Percentiles rank a stretch among this genome's conserved stretches.
Evolutionary conservation across 2,113 vertebrate species (phyloP).

Genomic region (Siphamia tubifer): DNA sequence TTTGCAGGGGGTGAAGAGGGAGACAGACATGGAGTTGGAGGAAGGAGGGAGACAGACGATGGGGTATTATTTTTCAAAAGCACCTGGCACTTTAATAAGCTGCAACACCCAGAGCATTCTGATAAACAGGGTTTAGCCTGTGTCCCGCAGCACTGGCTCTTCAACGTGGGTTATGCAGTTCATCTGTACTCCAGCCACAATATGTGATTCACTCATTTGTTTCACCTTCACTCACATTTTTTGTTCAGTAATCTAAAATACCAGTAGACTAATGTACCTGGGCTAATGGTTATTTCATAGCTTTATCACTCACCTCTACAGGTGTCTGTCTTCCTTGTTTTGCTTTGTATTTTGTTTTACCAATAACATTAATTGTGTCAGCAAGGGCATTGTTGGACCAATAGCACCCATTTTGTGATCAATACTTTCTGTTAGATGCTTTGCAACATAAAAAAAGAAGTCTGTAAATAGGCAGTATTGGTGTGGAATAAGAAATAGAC

Average conservation of each 20-base stretch:
- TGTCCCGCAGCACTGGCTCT: constrained; percentile 41
- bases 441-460: not conserved
- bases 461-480: not conserved
- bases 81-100: constrained; percentile 71
- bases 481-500: not conserved
- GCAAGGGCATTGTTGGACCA: constrained; percentile 18
- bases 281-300: constrained; percentile 35
- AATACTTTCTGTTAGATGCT: constrained; percentile 19
- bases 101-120: constrained; percentile 66
- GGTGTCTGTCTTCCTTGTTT: not conserved
- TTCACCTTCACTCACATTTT: constrained; percentile 30
- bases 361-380: constrained; percentile 11
- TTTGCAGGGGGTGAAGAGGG: not conserved
- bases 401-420: constrained; percentile 29
- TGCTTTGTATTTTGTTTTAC: constrained; percentile 40
- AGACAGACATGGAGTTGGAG: constrained; percentile 3
- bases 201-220: constrained; percentile 42
- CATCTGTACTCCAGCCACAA: constrained; percentile 40
- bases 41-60: not conserved
- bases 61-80: constrained; percentile 64
- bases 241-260: constrained; percentile 52
- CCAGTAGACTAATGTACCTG: constrained; percentile 34
- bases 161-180: constrained; percentile 31
- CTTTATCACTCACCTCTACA: constrained; percentile 13
- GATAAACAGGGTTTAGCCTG: constrained; percentile 66